Conservation (phyloP, 1,140 invertebrate genomes). For the Pseudachorutes palmiensis region DNA sequence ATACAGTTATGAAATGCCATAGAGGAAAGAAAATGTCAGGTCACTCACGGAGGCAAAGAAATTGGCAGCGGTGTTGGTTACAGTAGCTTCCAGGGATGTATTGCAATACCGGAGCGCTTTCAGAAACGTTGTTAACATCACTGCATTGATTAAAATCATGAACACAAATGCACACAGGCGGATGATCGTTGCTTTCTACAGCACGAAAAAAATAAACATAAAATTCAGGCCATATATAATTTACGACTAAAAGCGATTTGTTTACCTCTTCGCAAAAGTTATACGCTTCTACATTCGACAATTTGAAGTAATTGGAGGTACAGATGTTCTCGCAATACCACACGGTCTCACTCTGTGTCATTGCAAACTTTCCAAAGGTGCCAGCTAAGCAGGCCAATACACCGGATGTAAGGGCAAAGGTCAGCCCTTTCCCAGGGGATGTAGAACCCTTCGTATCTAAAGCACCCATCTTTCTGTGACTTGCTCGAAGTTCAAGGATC, state of each 20-base stretch:
- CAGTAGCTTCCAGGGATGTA: constrained; percentile 44
- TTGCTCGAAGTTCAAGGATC: too few species aligned
- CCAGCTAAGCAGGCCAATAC: constrained; percentile 39
- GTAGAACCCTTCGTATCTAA: neutral
- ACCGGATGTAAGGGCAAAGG: constrained; percentile 40
- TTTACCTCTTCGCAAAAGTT: constrained; percentile 36
- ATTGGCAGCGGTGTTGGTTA: constrained; percentile 46
- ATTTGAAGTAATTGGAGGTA: constrained; percentile 15
- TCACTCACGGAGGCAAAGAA: constrained; percentile 44
- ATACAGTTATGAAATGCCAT: neutral
- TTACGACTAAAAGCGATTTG: constrained; percentile 4
- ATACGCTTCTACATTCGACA: constrained; percentile 17
- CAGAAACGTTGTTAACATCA: constrained; percentile 45
- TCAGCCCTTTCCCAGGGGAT: constrained; percentile 37
- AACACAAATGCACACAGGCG: constrained; percentile 39
- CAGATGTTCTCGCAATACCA: constrained; percentile 39
- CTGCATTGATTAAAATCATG: constrained; percentile 43
- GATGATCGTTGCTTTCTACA: constrained; percentile 37
- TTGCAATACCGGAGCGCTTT: constrained; percentile 43
- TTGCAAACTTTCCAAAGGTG: constrained; percentile 41
- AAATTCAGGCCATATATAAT: neutral
- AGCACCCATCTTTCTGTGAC: too few species aligned
- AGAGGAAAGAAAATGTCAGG: too few species aligned
- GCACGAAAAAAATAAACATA: constrained; percentile 12
- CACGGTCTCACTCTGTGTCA: constrained; percentile 40